A percentile compares a stretch with the other conserved stretches of the same genome.
These are phyloP conservation scores for Myrmophylax atrothorax DNA, from an alignment of 2,113 vertebrate genomes.

Conservation along the genomic window DNA sequence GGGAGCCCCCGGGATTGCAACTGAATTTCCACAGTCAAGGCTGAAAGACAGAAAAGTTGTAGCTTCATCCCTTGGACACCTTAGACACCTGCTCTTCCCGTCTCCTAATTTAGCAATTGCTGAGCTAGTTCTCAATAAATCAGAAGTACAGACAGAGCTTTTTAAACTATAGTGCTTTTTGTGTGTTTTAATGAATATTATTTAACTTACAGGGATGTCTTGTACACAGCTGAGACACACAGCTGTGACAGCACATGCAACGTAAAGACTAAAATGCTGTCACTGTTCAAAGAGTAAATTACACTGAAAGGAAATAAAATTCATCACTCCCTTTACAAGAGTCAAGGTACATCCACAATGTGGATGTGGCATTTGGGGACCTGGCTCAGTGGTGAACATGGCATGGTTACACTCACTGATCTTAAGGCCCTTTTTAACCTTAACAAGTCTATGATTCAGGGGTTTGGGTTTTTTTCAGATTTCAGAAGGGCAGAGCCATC, in stretches of 20 bases:
- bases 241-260: background rate
- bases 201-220: background rate
- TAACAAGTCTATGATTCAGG: background rate
- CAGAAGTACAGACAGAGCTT: background rate
- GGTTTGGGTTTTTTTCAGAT: background rate
- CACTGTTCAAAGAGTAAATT: background rate
- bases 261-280: background rate
- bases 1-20: fast-evolving
- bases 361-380: background rate
- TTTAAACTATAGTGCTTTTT: background rate
- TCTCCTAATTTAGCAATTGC: background rate
- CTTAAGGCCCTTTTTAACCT: background rate
- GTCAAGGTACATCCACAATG: background rate
- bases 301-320: background rate
- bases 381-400: background rate
- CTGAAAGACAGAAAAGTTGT: background rate
- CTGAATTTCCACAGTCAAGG: fast-evolving
- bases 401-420: background rate
- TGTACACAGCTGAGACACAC: background rate
- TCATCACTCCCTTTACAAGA: background rate
- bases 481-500: background rate
- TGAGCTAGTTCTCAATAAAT: background rate
- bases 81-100: background rate
- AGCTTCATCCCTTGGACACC: fast-evolving
- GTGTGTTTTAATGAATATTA: background rate